Percentiles rank a stretch among this genome's conserved stretches.
Conservation (phyloP, 2,113 vertebrate genomes). For the Oreochromis aureus region DNA sequence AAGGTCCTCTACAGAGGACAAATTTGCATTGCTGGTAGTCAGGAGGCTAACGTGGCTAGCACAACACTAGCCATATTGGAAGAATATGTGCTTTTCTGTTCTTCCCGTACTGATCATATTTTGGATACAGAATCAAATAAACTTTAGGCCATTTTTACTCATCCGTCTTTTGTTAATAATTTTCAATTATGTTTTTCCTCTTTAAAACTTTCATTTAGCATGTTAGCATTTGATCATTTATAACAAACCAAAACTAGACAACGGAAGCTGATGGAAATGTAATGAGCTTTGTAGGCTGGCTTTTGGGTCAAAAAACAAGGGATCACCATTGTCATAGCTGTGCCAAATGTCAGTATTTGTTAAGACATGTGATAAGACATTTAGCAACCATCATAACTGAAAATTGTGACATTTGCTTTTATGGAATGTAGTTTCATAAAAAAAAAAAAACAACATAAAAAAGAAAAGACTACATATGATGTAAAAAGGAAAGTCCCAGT, state of each 20-base stretch:
- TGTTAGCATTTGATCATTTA: not conserved
- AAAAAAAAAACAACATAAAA: not conserved
- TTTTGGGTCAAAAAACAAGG: not conserved
- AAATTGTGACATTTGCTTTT: not conserved
- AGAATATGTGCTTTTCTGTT: not conserved
- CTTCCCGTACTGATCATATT: not conserved
- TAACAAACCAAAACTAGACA: not conserved
- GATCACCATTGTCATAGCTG: not conserved
- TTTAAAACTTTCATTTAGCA: not conserved
- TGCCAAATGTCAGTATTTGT: not conserved
- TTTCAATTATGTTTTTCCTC: not conserved
- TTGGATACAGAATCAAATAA: not conserved
- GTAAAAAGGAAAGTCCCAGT: not conserved
- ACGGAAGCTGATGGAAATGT: not conserved
- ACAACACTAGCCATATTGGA: not conserved
- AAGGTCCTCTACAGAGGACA: too few species aligned
- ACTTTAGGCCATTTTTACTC: not conserved
- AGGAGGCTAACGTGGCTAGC: not conserved
- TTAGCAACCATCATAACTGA: not conserved
- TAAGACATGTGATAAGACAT: not conserved
- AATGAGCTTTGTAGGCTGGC: not conserved
- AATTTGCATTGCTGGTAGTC: too few species aligned
- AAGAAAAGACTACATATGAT: not conserved
- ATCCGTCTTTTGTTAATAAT: not conserved
- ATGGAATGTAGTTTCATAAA: not conserved